A percentile compares a stretch with the other conserved stretches of the same genome.
Conservation (phyloP, 2,797 vertebrate genomes). For the Ctenopoma kingsleyae region DNA sequence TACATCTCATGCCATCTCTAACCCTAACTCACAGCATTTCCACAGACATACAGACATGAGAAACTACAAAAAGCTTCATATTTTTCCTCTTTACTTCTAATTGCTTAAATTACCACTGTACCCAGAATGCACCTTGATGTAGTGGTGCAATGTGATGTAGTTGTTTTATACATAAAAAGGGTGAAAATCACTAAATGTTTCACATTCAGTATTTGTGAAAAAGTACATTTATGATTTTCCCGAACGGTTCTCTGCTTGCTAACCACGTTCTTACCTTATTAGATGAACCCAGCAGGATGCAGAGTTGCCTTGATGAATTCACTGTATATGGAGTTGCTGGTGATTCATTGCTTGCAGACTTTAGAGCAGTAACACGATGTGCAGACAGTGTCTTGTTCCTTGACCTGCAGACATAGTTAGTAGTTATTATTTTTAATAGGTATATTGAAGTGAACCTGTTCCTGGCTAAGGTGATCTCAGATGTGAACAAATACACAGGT, state of each 20-base stretch:
- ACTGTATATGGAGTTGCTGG: background rate
- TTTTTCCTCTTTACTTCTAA: background rate
- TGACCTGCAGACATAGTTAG: constrained; percentile 25
- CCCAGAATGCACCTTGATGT: background rate
- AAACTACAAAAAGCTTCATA: background rate
- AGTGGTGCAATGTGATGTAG: background rate
- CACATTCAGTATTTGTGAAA: background rate
- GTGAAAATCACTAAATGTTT: background rate
- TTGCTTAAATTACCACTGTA: background rate
- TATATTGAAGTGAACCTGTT: background rate
- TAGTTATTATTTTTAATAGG: constrained; percentile 4
- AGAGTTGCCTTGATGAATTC: constrained; percentile 3
- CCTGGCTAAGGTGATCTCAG: background rate
- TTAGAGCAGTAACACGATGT: background rate
- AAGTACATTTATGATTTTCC: background rate
- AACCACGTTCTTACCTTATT: constrained; percentile 14
- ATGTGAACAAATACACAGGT: no score
- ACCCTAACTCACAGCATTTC: background rate
- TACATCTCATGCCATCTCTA: background rate
- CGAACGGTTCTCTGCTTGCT: background rate
- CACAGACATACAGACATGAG: background rate
- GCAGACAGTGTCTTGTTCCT: background rate
- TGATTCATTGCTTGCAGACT: constrained; percentile 13
- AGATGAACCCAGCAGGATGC: constrained; percentile 7
- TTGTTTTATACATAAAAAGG: background rate